Evolutionary conservation across 2,888 invertebrate species (phyloP).

Genomic region (Agelastica alni): DNA sequence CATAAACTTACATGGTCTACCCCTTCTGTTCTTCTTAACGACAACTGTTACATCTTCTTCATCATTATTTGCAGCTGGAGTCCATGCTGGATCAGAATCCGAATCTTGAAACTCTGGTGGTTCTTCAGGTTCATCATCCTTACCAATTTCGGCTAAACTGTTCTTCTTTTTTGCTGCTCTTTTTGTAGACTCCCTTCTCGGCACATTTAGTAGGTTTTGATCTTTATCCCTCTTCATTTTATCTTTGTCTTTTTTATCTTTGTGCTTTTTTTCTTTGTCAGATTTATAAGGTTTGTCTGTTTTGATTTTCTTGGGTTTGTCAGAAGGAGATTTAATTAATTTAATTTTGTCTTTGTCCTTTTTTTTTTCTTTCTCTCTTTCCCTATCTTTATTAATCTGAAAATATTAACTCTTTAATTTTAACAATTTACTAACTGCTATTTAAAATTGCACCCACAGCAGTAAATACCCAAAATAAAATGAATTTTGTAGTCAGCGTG

Average conservation of each 20-base stretch:
- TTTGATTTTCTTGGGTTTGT: constrained; percentile 35
- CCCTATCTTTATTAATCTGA: constrained; percentile 4
- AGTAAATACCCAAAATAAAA: too few species aligned
- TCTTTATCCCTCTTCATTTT: constrained; percentile 53
- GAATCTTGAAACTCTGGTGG: constrained; percentile 62
- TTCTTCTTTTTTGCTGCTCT: constrained; percentile 71
- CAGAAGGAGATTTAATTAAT: constrained; percentile 34
- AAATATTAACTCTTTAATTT: too few species aligned
- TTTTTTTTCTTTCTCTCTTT: constrained; percentile 28
- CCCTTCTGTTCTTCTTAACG: constrained; percentile 50
- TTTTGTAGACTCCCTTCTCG: constrained; percentile 65
- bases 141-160: constrained; percentile 61
- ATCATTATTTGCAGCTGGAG: constrained; percentile 62
- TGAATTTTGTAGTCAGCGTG: too few species aligned
- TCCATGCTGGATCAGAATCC: constrained; percentile 75
- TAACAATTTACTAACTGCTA: too few species aligned
- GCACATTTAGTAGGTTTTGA: constrained; percentile 60
- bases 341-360: constrained; percentile 27
- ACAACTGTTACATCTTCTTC: constrained; percentile 49
- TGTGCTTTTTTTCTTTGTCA: constrained; percentile 21
- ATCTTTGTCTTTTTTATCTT: constrained; percentile 34
- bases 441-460: too few species aligned
- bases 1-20: constrained; percentile 35
- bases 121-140: constrained; percentile 62
- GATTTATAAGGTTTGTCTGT: constrained; percentile 18